Percentiles rank a stretch among this genome's conserved stretches.
These are phyloP conservation scores for Amblyornis subalaris DNA, from an alignment of 2,113 vertebrate species.

Conservation along the genomic window DNA sequence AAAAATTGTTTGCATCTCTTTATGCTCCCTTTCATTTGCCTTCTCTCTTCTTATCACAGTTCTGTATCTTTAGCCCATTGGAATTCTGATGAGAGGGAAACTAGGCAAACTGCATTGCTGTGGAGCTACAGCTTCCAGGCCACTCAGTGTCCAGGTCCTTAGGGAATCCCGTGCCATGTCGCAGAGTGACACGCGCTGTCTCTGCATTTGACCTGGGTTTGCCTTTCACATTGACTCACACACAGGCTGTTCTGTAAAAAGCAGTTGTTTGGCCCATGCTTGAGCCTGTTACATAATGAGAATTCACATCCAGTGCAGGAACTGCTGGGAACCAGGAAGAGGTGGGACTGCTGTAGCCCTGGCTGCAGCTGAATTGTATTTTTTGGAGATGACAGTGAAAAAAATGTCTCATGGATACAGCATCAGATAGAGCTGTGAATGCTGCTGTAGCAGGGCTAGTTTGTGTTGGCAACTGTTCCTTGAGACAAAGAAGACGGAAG, in stretches of 20 bases:
- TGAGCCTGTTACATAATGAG: not conserved
- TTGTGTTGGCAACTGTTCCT: not conserved
- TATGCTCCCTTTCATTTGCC: not conserved
- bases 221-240: not conserved
- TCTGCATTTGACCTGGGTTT: not conserved
- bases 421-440: not conserved
- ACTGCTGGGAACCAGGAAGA: not conserved
- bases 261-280: not conserved
- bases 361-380: not conserved
- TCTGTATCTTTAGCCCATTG: not conserved
- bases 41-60: not conserved
- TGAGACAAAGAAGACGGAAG: not conserved
- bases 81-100: not conserved
- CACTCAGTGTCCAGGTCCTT: accelerated
- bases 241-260: not conserved
- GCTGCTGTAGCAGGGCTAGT: not conserved
- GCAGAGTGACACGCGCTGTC: accelerated
- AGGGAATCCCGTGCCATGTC: not conserved
- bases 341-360: not conserved
- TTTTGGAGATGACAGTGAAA: not conserved
- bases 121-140: not conserved
- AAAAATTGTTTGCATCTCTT: not conserved
- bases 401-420: not conserved
- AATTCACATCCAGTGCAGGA: not conserved
- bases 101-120: not conserved